These are phyloP conservation scores for Akabosia matsudoensis DNA, from an alignment of 1,140 invertebrate genomes.

Conservation along the genomic window DNA sequence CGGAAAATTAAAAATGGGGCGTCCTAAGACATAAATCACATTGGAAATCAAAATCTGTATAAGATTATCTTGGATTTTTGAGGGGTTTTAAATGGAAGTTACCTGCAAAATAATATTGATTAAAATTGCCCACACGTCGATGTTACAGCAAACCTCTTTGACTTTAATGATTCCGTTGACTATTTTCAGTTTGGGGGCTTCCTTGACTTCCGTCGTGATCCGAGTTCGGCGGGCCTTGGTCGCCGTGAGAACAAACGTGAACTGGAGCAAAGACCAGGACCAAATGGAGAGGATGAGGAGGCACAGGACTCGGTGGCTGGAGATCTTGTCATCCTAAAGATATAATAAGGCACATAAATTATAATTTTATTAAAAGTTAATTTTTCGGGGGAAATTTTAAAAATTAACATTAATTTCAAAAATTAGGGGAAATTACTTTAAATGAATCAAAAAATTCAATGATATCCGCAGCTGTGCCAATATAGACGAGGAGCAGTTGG, in stretches of 20 bases:
- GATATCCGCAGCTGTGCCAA: slow-evolving; percentile 84
- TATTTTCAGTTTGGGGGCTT: slow-evolving; percentile 37
- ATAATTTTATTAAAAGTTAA: background rate
- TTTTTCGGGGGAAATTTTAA: background rate
- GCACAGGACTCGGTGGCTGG: slow-evolving; percentile 67
- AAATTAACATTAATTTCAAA: background rate
- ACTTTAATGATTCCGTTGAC: slow-evolving; percentile 43
- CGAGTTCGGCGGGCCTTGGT: slow-evolving; percentile 73
- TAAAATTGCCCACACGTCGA: slow-evolving; percentile 72
- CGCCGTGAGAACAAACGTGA: slow-evolving; percentile 82
- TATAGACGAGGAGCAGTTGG: slow-evolving; percentile 76
- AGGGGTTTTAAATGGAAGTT: background rate
- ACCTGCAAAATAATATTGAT: slow-evolving; percentile 53
- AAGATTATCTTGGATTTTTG: background rate
- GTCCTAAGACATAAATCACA: slow-evolving; percentile 58
- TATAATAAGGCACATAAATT: background rate
- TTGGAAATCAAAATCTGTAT: background rate
- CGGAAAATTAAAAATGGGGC: slow-evolving; percentile 80
- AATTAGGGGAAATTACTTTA: slow-evolving; percentile 56
- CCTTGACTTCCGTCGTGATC: slow-evolving; percentile 52
- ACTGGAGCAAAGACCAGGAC: slow-evolving; percentile 86
- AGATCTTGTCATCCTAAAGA: slow-evolving; percentile 66
- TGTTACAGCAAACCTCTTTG: slow-evolving; percentile 67
- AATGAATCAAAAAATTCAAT: slow-evolving; percentile 96
- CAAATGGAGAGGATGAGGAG: slow-evolving; percentile 75